Base-by-base conservation (phyloP, 2,113 vertebrate species). In the Amia ocellicauda region DNA sequence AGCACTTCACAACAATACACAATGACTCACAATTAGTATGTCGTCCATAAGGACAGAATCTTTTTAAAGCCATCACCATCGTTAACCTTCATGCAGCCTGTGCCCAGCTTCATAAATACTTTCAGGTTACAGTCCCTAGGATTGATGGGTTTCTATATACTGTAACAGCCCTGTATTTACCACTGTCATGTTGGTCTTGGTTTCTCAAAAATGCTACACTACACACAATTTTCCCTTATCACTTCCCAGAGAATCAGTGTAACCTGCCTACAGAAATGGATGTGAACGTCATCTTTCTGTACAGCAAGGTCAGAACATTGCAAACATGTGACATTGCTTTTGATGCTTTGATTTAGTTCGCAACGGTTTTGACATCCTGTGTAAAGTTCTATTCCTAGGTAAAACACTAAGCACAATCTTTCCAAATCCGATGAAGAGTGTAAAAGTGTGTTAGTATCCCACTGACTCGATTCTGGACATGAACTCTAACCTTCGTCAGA, bases 131-230 rank as follows among this genome's bases (percentile, higher is more conserved):
- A 9, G 16, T 29, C 28, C 14, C 27, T 26, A 45, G 43, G 43
- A 28, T 58, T 51, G 71, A 78, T 66, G 72, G 64, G 64, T 47
- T 68, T 60, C 65, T 65, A 19, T 55, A 58, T 41, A 24, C 24
- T 55, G 59, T 62, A 63, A 42, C 69, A 63, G 69, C 20, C 72
- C 52, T 68, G 69, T 64, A 50, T 71, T 40, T 45, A 52, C 64
- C 22, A 8, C 72, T 75, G 68, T 79, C 76, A 66, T 59, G 27
- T 49, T 51, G 55, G 69, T 65, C 40, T 72, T 26, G 23, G 26
- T 43, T 17, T 69, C 71, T 69, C 45, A 47, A 23, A 62, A 56
- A 16, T 28, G 54, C 54, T 56, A 28, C 54, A 14, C 51, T 53
- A 28, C 54, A 19, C 20, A n/a, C n/a, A n/a, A n/a, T 56, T 56